phyloP scores from a whole-genome alignment of 2,888 invertebrate species.

The Abscondita cerata region DNA sequence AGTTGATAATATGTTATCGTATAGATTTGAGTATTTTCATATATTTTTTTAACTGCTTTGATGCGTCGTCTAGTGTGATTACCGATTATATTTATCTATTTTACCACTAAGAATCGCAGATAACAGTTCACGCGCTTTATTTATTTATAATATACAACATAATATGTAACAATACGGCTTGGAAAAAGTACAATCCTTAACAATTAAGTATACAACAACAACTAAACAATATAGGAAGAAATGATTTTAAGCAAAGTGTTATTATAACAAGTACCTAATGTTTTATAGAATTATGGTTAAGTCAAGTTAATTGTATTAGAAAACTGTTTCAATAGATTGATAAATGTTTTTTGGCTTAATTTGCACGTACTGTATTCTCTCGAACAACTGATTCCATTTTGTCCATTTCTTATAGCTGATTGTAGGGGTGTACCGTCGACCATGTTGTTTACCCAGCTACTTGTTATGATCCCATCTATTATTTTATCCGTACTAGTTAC shows the following conservation, averaged over 20 bases:
- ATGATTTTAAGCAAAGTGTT: no score
- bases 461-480: constrained; percentile 61
- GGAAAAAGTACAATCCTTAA: constrained; percentile 1
- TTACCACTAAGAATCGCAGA: no score
- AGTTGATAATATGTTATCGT: no score
- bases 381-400: constrained; percentile 56
- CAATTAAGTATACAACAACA: constrained; percentile 8
- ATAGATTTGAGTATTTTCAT: no score
- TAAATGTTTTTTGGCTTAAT: constrained; percentile 39
- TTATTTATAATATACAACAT: no score
- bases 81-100: no score
- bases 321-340: constrained; percentile 18
- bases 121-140: no score
- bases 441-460: constrained; percentile 52
- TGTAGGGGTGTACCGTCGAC: constrained; percentile 64
- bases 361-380: constrained; percentile 60
- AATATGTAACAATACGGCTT: no score
- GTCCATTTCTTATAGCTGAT: constrained; percentile 62
- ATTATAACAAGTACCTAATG: no score
- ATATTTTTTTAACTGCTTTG: no score
- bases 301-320: constrained; percentile 29
- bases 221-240: neutral
- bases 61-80: no score
- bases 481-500: constrained; percentile 60
- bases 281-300: neutral